Evolutionary conservation across 2,113 vertebrate genomes (phyloP), one percentile per base, ranked within the genome.

Genomic region (Nothoprocta perdicaria): DNA sequence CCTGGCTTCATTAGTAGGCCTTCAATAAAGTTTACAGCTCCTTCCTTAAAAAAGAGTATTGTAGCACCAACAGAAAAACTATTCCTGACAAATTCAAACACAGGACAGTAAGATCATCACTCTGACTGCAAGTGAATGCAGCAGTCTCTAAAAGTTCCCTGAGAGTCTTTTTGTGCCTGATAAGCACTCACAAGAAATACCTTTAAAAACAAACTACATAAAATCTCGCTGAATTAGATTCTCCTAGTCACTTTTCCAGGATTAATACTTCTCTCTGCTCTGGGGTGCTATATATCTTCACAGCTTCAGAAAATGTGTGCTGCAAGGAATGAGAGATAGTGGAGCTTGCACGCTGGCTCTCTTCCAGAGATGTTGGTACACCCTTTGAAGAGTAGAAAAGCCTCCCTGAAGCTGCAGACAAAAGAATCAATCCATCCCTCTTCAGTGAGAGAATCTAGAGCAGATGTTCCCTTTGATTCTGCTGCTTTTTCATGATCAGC

Each of bases 31-130:
- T 52, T 92, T 81, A 15, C 15, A 14, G 3, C 58, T 69, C 17
- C 48, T 82, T 82, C 61, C n/a, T 80, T 80, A 91, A 78, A 82
- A 90, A 95, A 72, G 12, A 29, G 1, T 35, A 62, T 58, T 76
- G n/a, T 58, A 90, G 80, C 81, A 76, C 45, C 40, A 72, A 41
- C 35, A 86, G 66, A 93, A 94, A 94, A 88, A 53, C 7, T 60
- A 75, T 80, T 84, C 65, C n/a, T 76, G 27, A 14, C 10, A 21
- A 81, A 84, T 43, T 86, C 38, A 73, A 35, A 72, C 81, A 35
- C 17, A 76, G 71, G 66, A 94, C 60, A 90, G 65, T 76, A 79
- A 80, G 63, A 73, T 87, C 8, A 0, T 87, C 26, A 11, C 15
- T 86, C 48, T 76, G 71, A 92, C 3, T 84, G 81, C 84, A 90